phyloP scores from a whole-genome alignment of 2,888 invertebrate genomes.

The Drosophila paramelanica region DNA sequence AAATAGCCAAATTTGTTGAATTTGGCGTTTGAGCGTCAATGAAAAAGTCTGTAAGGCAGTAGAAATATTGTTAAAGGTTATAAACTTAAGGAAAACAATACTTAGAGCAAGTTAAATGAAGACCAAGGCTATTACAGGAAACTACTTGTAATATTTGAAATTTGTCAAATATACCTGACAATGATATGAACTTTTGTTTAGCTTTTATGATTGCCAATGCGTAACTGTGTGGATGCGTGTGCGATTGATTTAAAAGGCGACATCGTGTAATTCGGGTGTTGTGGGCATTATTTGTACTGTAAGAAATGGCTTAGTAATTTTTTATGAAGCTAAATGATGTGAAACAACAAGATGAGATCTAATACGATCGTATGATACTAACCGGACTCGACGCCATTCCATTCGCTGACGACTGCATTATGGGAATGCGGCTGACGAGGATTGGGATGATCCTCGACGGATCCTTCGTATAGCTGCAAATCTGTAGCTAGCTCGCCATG shows the following conservation, averaged over 20 bases:
- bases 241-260: slow-evolving; percentile 78
- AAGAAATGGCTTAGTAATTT: slow-evolving; percentile 64
- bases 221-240: slow-evolving; percentile 42
- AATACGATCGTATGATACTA: slow-evolving; percentile 39
- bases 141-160: slow-evolving; percentile 10
- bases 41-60: slow-evolving; percentile 76
- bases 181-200: slow-evolving; percentile 42
- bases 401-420: slow-evolving; percentile 83
- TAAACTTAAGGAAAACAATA: neutral
- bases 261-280: slow-evolving; percentile 80
- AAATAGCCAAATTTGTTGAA: slow-evolving; percentile 22
- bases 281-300: slow-evolving; percentile 84
- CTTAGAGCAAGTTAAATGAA: slow-evolving; percentile 1
- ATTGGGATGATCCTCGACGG: slow-evolving; percentile 83
- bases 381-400: slow-evolving; percentile 85
- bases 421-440: slow-evolving; percentile 81
- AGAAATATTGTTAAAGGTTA: neutral
- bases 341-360: slow-evolving; percentile 5
- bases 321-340: slow-evolving; percentile 32
- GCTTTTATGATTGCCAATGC: slow-evolving; percentile 32
- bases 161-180: slow-evolving; percentile 61
- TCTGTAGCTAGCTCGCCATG: slow-evolving; percentile 88
- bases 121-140: neutral
- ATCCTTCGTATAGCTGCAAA: slow-evolving; percentile 83
- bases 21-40: slow-evolving; percentile 80